Base-by-base conservation (phyloP, 2,888 invertebrate genomes). In the Dasypolia templi region DNA sequence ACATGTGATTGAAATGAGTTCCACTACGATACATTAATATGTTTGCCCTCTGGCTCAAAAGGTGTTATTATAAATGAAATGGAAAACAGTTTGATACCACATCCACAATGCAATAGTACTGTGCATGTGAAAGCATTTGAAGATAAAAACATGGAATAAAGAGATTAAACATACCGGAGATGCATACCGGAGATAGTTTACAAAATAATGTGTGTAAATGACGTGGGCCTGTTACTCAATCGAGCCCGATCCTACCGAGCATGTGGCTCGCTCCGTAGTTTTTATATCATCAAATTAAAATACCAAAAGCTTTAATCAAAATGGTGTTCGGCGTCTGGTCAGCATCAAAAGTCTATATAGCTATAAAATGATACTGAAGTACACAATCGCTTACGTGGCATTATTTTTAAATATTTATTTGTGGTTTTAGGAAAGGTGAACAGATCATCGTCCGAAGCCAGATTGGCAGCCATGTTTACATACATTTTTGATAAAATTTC, bases 221-320 rank as follows among this genome's bases (percentile, higher is more conserved):
- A 86, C 86, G 87, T 68, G 62, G 44, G 69, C 61, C 64, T 75
- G 79, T 87, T 87, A 87, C 86, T 75, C 86, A 86, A 87, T 81
- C 81, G 64, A 71, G 77, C 63, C 53, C 73, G 58, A 64, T 82
- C 59, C 75, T 70, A 79, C 70, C 22, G 65, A 58, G 63, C 81
- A 76, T 76, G 81, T 79, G 83, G 80, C 76, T 66, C 77, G 86
- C 71, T 74, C 66, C 62, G 61, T 67, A 73, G 75, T 86, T 93
- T 91, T 91, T 91, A 91, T 90, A 91, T 83, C 88, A 85, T 89
- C 89, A 87, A 91, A 92, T 92, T 92, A 91, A 91, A 92, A 91
- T 90, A 89, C 91, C 91, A 79, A 87, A 86, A 84, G 89, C 86
- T 89, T 83, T 87, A 77, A 80, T 83, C 65, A 81, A 91, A n/a